phyloP scores from a whole-genome alignment of 1,140 invertebrate genomes.

The Hycleus cichorii region DNA sequence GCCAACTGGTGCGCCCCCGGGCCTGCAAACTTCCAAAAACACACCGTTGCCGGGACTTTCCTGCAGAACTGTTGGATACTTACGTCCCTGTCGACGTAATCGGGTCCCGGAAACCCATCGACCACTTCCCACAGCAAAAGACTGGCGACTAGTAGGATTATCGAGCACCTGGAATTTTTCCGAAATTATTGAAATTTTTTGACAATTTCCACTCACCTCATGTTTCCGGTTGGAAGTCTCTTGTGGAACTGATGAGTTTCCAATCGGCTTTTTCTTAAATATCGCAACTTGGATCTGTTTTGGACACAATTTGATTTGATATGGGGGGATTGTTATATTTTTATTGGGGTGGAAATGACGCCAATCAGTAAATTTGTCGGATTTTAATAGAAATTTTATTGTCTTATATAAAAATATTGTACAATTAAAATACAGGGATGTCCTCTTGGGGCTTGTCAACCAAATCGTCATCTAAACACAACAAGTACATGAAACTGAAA shows the following conservation, averaged over 20 bases:
- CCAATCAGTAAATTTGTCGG: too few species aligned
- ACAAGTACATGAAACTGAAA: conserved; percentile 57
- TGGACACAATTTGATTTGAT: too few species aligned
- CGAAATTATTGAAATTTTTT: neutral
- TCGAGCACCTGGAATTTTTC: too few species aligned
- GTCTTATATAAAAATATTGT: neutral
- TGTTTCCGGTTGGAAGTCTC: too few species aligned
- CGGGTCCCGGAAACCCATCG: conserved; percentile 4
- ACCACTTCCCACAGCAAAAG: neutral
- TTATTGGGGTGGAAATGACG: too few species aligned
- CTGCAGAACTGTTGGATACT: neutral
- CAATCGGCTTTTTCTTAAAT: too few species aligned
- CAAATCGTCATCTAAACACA: conserved; percentile 38
- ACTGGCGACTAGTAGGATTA: neutral
- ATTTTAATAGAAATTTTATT: too few species aligned
- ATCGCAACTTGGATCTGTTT: too few species aligned
- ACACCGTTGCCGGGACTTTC: too few species aligned
- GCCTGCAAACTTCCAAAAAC: conserved; percentile 14
- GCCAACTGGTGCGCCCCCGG: conserved; percentile 34
- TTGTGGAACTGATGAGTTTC: too few species aligned
- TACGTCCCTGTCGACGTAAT: conserved; percentile 22
- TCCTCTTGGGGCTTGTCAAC: conserved; percentile 22
- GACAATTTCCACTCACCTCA: too few species aligned
- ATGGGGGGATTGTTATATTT: too few species aligned
- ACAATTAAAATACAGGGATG: conserved; percentile 29